Evolutionary conservation across 2,797 vertebrate species (phyloP), one percentile per base, ranked within the genome.

Genomic region (Pipistrellus nathusii): DNA sequence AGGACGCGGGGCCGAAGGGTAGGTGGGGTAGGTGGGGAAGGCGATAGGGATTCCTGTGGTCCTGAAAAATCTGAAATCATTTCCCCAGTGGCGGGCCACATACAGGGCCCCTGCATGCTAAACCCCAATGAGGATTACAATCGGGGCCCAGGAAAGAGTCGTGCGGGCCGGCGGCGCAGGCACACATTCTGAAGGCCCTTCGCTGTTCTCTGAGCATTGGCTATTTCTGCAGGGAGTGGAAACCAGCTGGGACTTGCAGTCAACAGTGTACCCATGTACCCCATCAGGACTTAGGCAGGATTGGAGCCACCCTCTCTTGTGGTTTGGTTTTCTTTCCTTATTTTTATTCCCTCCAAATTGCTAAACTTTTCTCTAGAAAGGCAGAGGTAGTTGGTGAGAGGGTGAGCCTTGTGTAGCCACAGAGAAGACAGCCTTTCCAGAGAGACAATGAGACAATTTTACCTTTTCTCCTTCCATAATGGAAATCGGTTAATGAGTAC

Each of bases 361-460:
- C 5, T 18, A 48, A 27, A 9, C 17, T 64, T 91, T 71, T 44
- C 59, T 55, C 20, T 27, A 9, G 55, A 20, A 83, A 76, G 41
- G 64, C 80, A 76, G 41, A 72, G 23, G n/a, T 81, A 64, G 25
- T 80, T 85, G 38, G 3, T 27, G 30, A 85, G 57, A 82, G 5
- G 12, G 4, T 30, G 8, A 3, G 0, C 2, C 0, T 0, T 2
- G 57, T 13, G 2, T 41, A 72, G 21, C 17, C 20, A 0, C 2
- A 6, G 27, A 27, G 30, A 69, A 73, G 59, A 13, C 53, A 53
- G 12, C 9, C n/a, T 81, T 69, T 38, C 35, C 69, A 3, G 3
- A 57, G 12, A 66, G 23, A 66, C 30, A 3, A 5, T 9, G 15
- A 59, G 23, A 77, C 25, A 30, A 27, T n/a, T 77, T 91, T 55